A percentile compares a stretch with the other conserved stretches of the same genome.
Conservation (phyloP, 2,888 invertebrate genomes). For the Ceramica pisi region DNA sequence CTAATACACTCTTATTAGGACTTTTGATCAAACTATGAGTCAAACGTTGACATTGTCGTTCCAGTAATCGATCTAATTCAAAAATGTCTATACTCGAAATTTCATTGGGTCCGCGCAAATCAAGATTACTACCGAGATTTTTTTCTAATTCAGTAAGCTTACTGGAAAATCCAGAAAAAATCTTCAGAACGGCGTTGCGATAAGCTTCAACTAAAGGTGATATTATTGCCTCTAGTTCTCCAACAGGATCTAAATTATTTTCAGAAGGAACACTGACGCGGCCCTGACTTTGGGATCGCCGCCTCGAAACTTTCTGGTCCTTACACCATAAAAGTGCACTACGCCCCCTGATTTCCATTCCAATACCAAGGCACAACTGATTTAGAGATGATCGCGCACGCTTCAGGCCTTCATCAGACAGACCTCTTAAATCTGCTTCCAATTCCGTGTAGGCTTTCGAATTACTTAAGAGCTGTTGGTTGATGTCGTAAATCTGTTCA, state of each 20-base stretch:
- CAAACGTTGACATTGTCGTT: slow-evolving; percentile 65
- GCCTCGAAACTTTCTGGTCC: slow-evolving; percentile 52
- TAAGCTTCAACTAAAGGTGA: slow-evolving; percentile 76
- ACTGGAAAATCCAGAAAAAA: slow-evolving; percentile 73
- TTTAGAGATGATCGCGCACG: slow-evolving; percentile 76
- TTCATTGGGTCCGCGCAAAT: slow-evolving; percentile 41
- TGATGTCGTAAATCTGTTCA: slow-evolving; percentile 80
- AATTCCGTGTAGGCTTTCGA: slow-evolving; percentile 79
- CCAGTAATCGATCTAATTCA: slow-evolving; percentile 68
- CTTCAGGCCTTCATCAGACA: slow-evolving; percentile 74
- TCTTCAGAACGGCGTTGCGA: slow-evolving; percentile 72
- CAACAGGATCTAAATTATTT: slow-evolving; percentile 63
- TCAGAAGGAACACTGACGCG: slow-evolving; percentile 41
- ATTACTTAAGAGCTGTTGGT: slow-evolving; percentile 85
- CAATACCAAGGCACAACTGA: slow-evolving; percentile 75
- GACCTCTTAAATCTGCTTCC: slow-evolving; percentile 75
- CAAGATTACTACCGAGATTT: slow-evolving; percentile 65
- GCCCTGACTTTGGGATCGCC: slow-evolving; percentile 62
- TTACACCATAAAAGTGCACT: slow-evolving; percentile 68
- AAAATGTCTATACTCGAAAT: slow-evolving; percentile 39
- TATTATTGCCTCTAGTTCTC: slow-evolving; percentile 73
- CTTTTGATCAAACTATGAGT: slow-evolving; percentile 58
- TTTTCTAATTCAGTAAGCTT: slow-evolving; percentile 74
- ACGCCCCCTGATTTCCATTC: slow-evolving; percentile 59
- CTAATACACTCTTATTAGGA: slow-evolving; percentile 57